These are phyloP conservation scores for Coptotermes formosanus DNA, from an alignment of 1,140 invertebrate genomes.

Conservation along the genomic window DNA sequence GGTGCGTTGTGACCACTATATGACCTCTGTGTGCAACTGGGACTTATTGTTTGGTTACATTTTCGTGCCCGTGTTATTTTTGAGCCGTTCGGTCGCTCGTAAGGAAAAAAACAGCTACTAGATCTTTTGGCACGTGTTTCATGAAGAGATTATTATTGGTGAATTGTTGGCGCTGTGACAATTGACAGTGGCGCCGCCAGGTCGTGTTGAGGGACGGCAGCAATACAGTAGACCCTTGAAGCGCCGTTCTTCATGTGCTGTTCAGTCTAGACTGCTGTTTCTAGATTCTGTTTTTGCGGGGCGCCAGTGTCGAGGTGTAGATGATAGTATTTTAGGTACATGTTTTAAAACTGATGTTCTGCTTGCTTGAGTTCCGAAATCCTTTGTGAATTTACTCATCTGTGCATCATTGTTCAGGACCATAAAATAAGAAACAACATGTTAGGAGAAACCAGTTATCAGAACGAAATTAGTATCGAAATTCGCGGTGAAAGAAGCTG, in stretches of 20 bases:
- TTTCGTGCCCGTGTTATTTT: neutral
- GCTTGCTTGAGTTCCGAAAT: too few species aligned
- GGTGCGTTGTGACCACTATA: neutral
- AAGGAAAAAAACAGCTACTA: neutral
- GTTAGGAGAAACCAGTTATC: too few species aligned
- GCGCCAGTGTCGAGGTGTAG: too few species aligned
- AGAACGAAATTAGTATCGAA: too few species aligned
- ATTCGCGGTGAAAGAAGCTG: too few species aligned
- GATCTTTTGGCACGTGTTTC: conserved; percentile 20
- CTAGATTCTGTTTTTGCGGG: too few species aligned
- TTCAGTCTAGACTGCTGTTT: neutral
- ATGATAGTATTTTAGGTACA: too few species aligned
- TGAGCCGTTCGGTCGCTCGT: neutral
- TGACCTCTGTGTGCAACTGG: neutral
- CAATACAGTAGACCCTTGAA: neutral
- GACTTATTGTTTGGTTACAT: neutral
- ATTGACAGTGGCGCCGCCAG: conserved; percentile 28
- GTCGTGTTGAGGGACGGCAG: neutral
- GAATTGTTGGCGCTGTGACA: conserved; percentile 25
- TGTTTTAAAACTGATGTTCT: too few species aligned
- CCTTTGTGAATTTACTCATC: too few species aligned
- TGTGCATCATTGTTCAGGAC: too few species aligned
- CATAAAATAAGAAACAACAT: too few species aligned
- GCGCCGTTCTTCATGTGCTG: neutral
- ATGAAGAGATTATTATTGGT: conserved; percentile 24